These are phyloP conservation scores for Parazoanthus darwini DNA, from an alignment of 92 coral and sea anemone species.

Conservation along the genomic window DNA sequence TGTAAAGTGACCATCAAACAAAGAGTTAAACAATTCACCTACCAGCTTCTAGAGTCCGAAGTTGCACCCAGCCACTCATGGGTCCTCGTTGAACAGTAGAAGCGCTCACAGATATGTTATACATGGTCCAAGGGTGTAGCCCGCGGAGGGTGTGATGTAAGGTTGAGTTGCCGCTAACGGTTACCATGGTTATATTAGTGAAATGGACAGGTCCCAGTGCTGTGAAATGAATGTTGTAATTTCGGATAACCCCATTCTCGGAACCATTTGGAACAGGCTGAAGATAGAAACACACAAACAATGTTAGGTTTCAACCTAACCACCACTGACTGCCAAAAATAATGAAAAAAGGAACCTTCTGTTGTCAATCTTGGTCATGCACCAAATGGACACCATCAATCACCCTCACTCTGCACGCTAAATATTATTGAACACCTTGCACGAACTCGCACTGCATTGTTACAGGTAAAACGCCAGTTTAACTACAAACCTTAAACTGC, in stretches of 20 bases:
- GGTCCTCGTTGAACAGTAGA: conserved; percentile 81
- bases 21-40: neutral
- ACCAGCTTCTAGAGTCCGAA: conserved; percentile 88
- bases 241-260: conserved; percentile 75
- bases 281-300: neutral
- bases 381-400: no score
- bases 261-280: conserved; percentile 72
- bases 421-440: no score
- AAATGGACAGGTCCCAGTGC: conserved; percentile 62
- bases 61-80: conserved; percentile 58
- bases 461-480: neutral
- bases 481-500: conserved; percentile 74
- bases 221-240: conserved; percentile 56
- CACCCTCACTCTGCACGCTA: no score
- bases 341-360: no score
- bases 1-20: neutral
- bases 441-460: neutral
- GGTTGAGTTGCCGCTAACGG: conserved; percentile 44
- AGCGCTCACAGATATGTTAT: conserved; percentile 82
- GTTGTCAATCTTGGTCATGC: no score
- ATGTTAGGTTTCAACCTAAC: neutral
- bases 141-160: conserved; percentile 51
- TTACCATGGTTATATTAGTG: conserved; percentile 26
- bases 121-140: conserved; percentile 75
- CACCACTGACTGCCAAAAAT: neutral